Evolutionary conservation across 2,888 invertebrate species (phyloP), one percentile per base, ranked within the genome.

Genomic region (Stratiomys singularior): DNA sequence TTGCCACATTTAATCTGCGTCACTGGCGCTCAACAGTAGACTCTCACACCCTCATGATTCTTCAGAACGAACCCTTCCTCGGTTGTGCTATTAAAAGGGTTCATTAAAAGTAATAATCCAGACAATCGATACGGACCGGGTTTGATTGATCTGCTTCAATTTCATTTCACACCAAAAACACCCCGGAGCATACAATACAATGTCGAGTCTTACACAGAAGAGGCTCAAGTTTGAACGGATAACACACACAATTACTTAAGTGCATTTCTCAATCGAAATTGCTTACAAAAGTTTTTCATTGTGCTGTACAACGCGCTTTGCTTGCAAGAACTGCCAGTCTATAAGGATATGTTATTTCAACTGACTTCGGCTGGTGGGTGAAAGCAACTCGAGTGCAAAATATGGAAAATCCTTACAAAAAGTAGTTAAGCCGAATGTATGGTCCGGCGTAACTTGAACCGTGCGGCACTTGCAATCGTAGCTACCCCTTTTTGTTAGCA

Each of bases 111-210:
- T 60, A 74, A 60, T 74, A 74, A 74, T 74, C 74, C 60, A 60
- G 58, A 74, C 74, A 74, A 74, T 74, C 74, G 74, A 74, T 74
- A 58, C 46, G 58, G 28, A 60, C 37, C 30, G 44, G 58, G 30
- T 74, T 58, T 74, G 74, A 74, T 74, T 74, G 74, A 74, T 74
- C 74, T 74, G 60, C 74, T 74, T 74, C 74, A 74, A 74, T 58
- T 74, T 58, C 74, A 74, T 30, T 74, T 74, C 74, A 74, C 74
- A 74, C 74, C 74, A 74, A 74, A 74, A 58, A 74, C 37, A 74
- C 60, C 74, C 74, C 44, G 44, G 37, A 21, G 74, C 37, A 21
- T 58, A 13, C 30, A 11, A 46, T 30, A 4, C 46, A 69, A 21
- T 69, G 23, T 15, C 11, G 18, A 27, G 9, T 27, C 66, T 21